These are phyloP conservation scores for Pygoscelis adeliae DNA, from an alignment of 2,113 vertebrate species.

Conservation along the genomic window DNA sequence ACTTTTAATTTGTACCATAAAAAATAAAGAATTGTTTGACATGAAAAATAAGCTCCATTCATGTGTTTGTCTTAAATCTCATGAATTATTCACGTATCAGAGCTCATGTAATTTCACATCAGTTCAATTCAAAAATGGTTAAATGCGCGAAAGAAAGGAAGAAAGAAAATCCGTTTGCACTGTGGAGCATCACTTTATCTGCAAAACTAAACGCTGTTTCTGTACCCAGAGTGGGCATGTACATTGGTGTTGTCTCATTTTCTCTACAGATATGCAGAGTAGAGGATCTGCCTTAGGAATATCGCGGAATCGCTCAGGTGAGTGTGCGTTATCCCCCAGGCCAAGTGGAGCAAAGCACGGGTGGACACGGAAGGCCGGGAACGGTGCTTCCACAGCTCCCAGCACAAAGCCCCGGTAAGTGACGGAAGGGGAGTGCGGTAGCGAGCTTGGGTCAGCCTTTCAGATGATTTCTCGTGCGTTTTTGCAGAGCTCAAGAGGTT, in stretches of 20 bases:
- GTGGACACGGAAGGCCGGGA: neutral
- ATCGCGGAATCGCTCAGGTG: neutral
- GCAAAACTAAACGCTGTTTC: neutral
- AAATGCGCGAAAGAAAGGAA: neutral
- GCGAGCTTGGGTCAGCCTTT: neutral
- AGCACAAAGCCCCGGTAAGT: neutral
- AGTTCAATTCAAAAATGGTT: conserved; percentile 53
- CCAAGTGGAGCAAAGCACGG: neutral
- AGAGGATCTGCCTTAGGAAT: neutral
- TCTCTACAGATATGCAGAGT: conserved; percentile 15
- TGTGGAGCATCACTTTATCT: neutral
- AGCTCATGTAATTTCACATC: conserved; percentile 39
- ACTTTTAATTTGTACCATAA: conserved; percentile 99
- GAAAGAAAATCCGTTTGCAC: neutral
- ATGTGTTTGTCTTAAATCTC: conserved; percentile 65
- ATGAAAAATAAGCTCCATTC: conserved; percentile 79
- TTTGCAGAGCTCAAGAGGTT: neutral
- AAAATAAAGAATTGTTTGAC: conserved; percentile 99
- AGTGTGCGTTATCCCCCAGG: neutral
- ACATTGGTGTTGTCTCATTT: neutral
- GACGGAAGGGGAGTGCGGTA: neutral
- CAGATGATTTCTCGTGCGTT: neutral
- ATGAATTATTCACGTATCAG: conserved; percentile 56
- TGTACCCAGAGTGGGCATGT: neutral
- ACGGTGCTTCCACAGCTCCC: neutral